These are phyloP conservation scores for Saccopteryx leptura DNA, from an alignment of 2,113 vertebrate species.

Conservation along the genomic window DNA sequence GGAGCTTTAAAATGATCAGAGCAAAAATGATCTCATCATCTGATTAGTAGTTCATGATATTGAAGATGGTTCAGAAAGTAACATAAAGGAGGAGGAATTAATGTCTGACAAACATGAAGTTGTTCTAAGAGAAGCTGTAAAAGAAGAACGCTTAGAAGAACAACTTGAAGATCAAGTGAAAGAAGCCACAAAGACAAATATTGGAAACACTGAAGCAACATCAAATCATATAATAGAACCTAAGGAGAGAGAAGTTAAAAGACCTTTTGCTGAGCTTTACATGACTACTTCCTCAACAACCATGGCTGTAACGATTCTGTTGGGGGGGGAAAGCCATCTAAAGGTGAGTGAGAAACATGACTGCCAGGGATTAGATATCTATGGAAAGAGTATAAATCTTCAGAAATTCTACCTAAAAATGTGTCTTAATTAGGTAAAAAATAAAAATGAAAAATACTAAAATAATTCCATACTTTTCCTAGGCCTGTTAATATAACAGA, in stretches of 20 bases:
- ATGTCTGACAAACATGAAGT: slow-evolving; percentile 63
- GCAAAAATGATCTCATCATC: slow-evolving; percentile 81
- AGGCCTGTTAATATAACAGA: background rate
- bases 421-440: background rate
- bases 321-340: background rate
- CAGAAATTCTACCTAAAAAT: background rate
- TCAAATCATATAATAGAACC: background rate
- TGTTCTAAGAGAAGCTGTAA: slow-evolving; percentile 65
- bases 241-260: background rate
- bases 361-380: background rate
- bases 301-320: background rate
- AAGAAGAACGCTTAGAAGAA: background rate
- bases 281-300: background rate
- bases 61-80: background rate
- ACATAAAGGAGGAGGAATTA: background rate
- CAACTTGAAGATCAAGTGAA: background rate
- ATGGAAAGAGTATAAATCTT: background rate
- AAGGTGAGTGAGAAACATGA: slow-evolving; percentile 66
- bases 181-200: background rate
- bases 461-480: background rate
- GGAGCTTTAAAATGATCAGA: slow-evolving; percentile 83
- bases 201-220: background rate
- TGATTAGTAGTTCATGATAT: slow-evolving; percentile 84
- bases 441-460: background rate
- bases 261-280: background rate